Evolutionary conservation across 2,113 vertebrate species (phyloP).

Genomic region (Platycercus adscitus): DNA sequence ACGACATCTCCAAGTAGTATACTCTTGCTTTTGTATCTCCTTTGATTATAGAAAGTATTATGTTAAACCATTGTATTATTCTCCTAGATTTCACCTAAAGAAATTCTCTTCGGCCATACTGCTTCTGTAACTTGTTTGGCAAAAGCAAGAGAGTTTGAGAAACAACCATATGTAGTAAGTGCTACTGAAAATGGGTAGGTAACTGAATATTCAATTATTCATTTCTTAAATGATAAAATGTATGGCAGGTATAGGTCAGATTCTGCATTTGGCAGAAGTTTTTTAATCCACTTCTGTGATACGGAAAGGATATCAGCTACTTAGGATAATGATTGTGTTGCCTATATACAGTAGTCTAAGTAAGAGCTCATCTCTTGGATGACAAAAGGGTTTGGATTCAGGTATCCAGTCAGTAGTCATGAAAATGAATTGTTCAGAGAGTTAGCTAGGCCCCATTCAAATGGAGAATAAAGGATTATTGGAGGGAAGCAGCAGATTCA

Average conservation of each 20-base stretch:
- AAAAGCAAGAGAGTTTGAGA: slow-evolving; percentile 83
- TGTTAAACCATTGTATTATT: background rate
- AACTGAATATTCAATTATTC: background rate
- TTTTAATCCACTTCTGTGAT: background rate
- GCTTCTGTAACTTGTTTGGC: slow-evolving; percentile 80
- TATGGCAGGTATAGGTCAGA: background rate
- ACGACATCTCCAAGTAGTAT: background rate
- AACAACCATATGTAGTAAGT: slow-evolving; percentile 80
- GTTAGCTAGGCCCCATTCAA: background rate
- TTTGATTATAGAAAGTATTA: background rate
- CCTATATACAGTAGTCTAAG: background rate
- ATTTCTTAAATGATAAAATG: background rate
- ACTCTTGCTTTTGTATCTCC: background rate
- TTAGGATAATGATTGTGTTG: background rate
- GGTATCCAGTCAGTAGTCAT: background rate
- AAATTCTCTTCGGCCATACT: slow-evolving; percentile 81
- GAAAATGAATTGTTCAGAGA: background rate
- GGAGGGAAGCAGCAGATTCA: background rate
- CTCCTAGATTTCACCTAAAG: slow-evolving; percentile 79
- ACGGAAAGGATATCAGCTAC: background rate
- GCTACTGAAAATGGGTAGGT: slow-evolving; percentile 84
- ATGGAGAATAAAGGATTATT: background rate
- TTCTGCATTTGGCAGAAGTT: background rate
- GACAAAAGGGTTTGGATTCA: background rate
- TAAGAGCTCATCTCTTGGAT: background rate